Conservation (phyloP, 1,140 invertebrate genomes). For the Latrodectus geometricus region DNA sequence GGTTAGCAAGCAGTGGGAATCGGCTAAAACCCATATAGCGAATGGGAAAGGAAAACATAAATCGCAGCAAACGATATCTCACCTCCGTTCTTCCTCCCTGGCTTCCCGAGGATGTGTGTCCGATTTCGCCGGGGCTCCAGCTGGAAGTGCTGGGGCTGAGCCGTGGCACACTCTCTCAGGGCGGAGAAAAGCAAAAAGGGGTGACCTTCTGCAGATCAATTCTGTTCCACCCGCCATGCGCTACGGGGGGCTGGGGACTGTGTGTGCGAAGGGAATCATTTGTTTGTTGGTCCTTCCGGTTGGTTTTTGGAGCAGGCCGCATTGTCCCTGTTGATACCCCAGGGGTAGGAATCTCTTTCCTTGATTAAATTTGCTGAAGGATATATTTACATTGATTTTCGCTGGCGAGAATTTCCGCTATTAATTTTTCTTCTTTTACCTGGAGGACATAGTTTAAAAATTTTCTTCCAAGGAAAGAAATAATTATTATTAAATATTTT, state of each 20-base stretch:
- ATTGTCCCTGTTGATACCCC: neutral
- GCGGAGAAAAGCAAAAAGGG: constrained; percentile 33
- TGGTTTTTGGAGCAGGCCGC: neutral
- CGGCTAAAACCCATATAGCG: neutral
- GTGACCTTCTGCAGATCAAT: constrained; percentile 56
- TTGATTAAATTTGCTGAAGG: too few relatives aligned
- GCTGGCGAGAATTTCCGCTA: too few relatives aligned
- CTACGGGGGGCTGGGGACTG: constrained; percentile 4
- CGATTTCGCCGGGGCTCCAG: constrained; percentile 35
- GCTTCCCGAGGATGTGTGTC: neutral
- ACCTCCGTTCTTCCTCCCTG: constrained; percentile 11
- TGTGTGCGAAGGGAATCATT: neutral
- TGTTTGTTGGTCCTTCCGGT: neutral
- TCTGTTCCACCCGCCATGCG: constrained; percentile 29
- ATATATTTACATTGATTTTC: too few relatives aligned
- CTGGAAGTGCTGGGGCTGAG: constrained; percentile 37
- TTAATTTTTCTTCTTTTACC: too few relatives aligned
- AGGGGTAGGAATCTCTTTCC: too few relatives aligned
- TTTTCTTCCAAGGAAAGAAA: too few relatives aligned
- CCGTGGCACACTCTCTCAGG: constrained; percentile 3
- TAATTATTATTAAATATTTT: too few relatives aligned
- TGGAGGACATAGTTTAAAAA: too few relatives aligned
- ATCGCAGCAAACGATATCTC: neutral
- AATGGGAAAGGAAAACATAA: neutral
- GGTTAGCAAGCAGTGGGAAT: too few relatives aligned